These are phyloP conservation scores for Tychaedon coryphoeus DNA, from an alignment of 2,113 vertebrate genomes.

Conservation along the genomic window DNA sequence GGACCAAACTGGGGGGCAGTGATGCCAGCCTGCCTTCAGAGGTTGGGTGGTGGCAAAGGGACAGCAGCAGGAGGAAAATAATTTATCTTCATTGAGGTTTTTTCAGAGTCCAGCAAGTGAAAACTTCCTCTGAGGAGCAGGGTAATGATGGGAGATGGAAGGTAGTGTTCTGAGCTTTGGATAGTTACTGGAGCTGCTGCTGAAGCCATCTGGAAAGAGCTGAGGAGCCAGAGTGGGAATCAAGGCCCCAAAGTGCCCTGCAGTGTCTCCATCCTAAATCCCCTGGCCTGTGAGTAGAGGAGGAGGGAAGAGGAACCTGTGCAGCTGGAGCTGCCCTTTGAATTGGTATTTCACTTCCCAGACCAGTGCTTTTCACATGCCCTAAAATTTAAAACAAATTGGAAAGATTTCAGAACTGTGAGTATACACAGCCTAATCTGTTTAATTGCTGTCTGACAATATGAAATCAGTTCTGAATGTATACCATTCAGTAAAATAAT, in stretches of 20 bases:
- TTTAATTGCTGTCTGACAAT: constrained; percentile 67
- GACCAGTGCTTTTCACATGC: not conserved
- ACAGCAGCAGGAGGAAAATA: not conserved
- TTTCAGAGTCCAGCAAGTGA: not conserved
- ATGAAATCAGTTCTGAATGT: constrained; percentile 66
- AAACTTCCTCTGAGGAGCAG: not conserved
- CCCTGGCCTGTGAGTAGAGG: not conserved
- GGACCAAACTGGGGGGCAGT: not conserved
- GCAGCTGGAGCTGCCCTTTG: not conserved
- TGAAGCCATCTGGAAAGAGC: not conserved
- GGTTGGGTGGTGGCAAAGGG: not conserved
- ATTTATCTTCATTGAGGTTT: not conserved
- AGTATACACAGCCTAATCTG: constrained; percentile 60
- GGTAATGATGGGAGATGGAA: not conserved
- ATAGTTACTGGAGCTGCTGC: not conserved
- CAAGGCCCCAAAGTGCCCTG: not conserved
- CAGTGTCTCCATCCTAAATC: not conserved
- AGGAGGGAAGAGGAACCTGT: not conserved
- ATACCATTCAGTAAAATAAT: constrained; percentile 68
- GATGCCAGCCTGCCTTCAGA: not conserved
- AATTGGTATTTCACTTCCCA: not conserved
- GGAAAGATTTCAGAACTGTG: constrained; percentile 18
- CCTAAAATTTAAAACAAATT: constrained; percentile 34
- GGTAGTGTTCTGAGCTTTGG: not conserved
- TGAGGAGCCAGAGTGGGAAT: not conserved